phyloP scores from a whole-genome alignment of 2,113 vertebrate genomes.

The Falcunculus frontatus region DNA sequence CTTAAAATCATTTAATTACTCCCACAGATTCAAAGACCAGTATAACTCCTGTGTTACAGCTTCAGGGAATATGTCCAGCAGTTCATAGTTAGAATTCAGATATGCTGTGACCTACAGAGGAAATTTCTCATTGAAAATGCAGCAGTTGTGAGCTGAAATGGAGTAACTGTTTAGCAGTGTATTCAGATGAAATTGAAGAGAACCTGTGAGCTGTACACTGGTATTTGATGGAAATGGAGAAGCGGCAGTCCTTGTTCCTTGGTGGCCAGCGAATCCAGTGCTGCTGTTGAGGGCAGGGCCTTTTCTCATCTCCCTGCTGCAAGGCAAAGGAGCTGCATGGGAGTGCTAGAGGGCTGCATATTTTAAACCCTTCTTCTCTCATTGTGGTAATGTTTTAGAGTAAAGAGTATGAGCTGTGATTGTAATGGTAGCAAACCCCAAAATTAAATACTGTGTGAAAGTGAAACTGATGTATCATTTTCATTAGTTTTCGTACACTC shows the following conservation, averaged over 20 bases:
- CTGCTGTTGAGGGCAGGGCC: background rate
- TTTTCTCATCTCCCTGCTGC: background rate
- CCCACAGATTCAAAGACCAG: background rate
- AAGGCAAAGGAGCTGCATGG: background rate
- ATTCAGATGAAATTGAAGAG: background rate
- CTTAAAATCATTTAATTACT: background rate
- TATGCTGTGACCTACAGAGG: background rate
- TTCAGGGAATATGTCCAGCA: background rate
- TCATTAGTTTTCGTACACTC: conserved; percentile 39
- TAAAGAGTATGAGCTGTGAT: background rate
- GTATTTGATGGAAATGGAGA: background rate
- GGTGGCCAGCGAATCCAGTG: background rate
- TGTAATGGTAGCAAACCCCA: background rate
- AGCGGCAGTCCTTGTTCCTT: background rate
- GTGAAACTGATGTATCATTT: conserved; percentile 38
- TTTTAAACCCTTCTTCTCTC: background rate
- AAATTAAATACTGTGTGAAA: conserved; percentile 15
- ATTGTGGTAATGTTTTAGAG: background rate
- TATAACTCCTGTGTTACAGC: background rate
- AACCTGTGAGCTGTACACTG: background rate
- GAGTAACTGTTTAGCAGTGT: background rate
- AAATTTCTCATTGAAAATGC: background rate
- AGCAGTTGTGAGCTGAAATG: background rate
- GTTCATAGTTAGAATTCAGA: background rate
- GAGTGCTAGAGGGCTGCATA: background rate